Percentiles rank a stretch among this genome's conserved stretches.
phyloP scores from a whole-genome alignment of 2,113 vertebrate genomes.

The Pangasianodon hypophthalmus region DNA sequence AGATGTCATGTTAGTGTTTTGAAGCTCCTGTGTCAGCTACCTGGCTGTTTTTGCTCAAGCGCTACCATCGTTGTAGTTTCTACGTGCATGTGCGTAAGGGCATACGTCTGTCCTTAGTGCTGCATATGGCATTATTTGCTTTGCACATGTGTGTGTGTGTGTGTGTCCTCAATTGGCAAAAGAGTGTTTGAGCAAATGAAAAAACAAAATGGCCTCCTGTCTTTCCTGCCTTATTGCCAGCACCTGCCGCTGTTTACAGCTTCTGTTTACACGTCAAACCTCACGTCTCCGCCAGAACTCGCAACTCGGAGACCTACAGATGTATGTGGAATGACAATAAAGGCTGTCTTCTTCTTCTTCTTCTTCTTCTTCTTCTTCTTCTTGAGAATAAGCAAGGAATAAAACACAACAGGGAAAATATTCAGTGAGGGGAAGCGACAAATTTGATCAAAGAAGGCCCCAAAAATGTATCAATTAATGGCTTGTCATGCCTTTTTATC shows the following conservation, averaged over 20 bases:
- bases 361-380: not conserved
- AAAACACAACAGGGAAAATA: not conserved
- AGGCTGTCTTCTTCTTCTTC: not conserved
- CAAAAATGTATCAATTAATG: no score
- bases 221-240: conserved; percentile 44
- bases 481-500: not conserved
- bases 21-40: conserved; percentile 22
- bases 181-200: conserved; percentile 36
- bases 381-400: not conserved
- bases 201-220: conserved; percentile 45
- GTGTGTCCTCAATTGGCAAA: conserved; percentile 26
- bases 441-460: not conserved
- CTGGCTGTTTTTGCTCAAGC: conserved; percentile 23
- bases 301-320: not conserved
- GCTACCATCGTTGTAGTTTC: conserved; percentile 6
- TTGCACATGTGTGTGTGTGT: conserved; percentile 17
- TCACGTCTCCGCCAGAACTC: conserved; percentile 29
- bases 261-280: conserved; percentile 44
- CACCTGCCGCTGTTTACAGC: conserved; percentile 47
- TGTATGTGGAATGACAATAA: not conserved
- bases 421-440: not conserved
- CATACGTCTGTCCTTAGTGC: not conserved
- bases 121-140: conserved; percentile 31
- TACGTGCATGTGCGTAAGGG: not conserved
- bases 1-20: conserved; percentile 42